Conservation (phyloP, 2,797 vertebrate species). For the Arrhamphus sclerolepis region DNA sequence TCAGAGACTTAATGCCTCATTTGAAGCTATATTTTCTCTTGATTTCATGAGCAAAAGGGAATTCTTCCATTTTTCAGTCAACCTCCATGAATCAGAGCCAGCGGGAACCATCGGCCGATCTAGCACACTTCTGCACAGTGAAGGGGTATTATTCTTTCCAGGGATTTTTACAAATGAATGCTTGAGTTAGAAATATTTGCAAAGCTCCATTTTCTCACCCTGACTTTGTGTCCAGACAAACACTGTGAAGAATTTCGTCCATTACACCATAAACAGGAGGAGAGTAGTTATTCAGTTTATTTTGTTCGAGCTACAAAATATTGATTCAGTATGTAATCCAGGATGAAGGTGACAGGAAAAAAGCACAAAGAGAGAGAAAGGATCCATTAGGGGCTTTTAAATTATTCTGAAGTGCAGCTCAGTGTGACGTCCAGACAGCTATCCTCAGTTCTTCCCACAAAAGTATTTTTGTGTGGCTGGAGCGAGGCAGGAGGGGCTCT, state of each 20-base stretch:
- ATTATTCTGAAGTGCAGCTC: conserved; percentile 83
- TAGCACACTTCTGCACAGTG: conserved; percentile 60
- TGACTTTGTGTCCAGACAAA: conserved; percentile 64
- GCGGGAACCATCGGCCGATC: conserved; percentile 65
- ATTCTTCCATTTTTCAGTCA: conserved; percentile 67
- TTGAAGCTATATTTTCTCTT: conserved; percentile 72
- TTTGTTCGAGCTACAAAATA: conserved; percentile 77
- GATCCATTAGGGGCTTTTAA: conserved; percentile 83
- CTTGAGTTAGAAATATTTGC: conserved; percentile 81
- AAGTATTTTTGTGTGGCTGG: conserved; percentile 81
- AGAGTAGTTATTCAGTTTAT: conserved; percentile 71
- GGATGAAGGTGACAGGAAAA: conserved; percentile 73
- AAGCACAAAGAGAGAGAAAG: conserved; percentile 73
- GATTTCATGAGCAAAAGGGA: conserved; percentile 75
- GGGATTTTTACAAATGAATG: conserved; percentile 79
- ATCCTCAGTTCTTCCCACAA: conserved; percentile 83
- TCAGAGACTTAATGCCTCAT: conserved; percentile 72
- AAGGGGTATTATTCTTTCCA: conserved; percentile 80
- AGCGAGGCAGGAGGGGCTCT: conserved; percentile 58
- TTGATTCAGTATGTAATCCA: conserved; percentile 78
- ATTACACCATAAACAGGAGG: conserved; percentile 64
- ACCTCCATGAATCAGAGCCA: conserved; percentile 60
- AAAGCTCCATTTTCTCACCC: conserved; percentile 50
- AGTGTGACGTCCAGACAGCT: conserved; percentile 87
- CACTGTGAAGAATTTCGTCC: conserved; percentile 67